Percentiles rank a stretch among this genome's conserved stretches.
These are phyloP conservation scores for Camponotus pennsylvanicus DNA, from an alignment of 1,140 invertebrate genomes.

Conservation along the genomic window DNA sequence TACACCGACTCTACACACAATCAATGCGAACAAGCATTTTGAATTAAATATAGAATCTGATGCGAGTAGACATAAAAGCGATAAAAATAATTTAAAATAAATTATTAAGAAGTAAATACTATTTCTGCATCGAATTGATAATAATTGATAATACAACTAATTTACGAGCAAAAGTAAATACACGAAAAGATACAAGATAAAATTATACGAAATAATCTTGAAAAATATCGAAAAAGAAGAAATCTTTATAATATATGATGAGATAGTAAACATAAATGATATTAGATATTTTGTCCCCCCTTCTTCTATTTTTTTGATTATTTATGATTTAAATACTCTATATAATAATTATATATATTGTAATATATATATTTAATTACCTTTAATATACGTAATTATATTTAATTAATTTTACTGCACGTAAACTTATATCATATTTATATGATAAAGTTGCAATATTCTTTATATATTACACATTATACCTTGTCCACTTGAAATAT, in stretches of 20 bases:
- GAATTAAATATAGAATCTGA: constrained; percentile 41
- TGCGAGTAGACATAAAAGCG: background rate
- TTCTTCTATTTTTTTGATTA: too few relatives aligned
- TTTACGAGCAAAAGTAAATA: background rate
- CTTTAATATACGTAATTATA: too few relatives aligned
- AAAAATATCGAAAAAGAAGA: background rate
- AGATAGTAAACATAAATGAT: background rate
- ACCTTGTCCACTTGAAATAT: too few relatives aligned
- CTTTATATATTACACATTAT: too few relatives aligned
- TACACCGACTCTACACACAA: background rate
- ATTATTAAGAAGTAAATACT: background rate
- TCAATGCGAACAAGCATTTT: constrained; percentile 12
- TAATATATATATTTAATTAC: too few relatives aligned
- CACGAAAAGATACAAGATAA: background rate
- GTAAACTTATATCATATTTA: background rate
- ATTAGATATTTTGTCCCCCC: background rate
- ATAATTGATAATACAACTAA: background rate
- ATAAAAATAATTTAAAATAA: background rate
- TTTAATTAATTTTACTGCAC: too few relatives aligned
- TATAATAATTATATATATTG: too few relatives aligned
- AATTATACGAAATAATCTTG: background rate
- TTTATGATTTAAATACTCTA: too few relatives aligned
- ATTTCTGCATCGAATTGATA: background rate
- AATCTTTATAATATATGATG: background rate
- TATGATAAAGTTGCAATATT: background rate